phyloP scores from a whole-genome alignment of 2,888 invertebrate species.

The Hemithea aestivaria region DNA sequence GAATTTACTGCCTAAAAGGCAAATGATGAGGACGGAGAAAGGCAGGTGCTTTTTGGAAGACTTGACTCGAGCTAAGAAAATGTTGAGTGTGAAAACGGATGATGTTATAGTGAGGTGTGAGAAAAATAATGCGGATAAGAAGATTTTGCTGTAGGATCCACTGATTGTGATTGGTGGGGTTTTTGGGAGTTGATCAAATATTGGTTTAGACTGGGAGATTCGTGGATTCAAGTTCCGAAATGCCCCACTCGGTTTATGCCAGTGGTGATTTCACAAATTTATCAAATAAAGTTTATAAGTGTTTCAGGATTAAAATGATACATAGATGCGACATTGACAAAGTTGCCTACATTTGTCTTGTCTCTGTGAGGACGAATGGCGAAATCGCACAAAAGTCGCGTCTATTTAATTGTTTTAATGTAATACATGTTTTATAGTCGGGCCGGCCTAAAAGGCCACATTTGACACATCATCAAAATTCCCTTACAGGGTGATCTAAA shows the following conservation, averaged over 20 bases:
- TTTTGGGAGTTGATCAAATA: too few relatives aligned
- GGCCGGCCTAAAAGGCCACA: too few relatives aligned
- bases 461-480: too few relatives aligned
- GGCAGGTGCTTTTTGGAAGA: conserved; percentile 64
- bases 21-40: conserved; percentile 59
- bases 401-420: too few relatives aligned
- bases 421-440: too few relatives aligned
- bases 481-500: too few relatives aligned
- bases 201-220: too few relatives aligned
- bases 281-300: too few relatives aligned
- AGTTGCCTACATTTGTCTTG: conserved; percentile 7
- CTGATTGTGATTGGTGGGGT: conserved; percentile 8
- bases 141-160: conserved; percentile 48
- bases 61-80: conserved; percentile 57
- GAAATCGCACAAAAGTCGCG: conserved; percentile 8
- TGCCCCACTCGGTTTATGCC: too few relatives aligned
- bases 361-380: conserved; percentile 9
- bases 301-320: conserved; percentile 14
- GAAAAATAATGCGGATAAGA: conserved; percentile 38
- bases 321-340: conserved; percentile 8
- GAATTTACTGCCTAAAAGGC: conserved; percentile 58
- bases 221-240: too few relatives aligned
- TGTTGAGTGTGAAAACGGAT: conserved; percentile 48
- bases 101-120: conserved; percentile 45
- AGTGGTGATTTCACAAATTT: too few relatives aligned